A percentile compares a stretch with the other conserved stretches of the same genome.
Evolutionary conservation across 2,113 vertebrate species (phyloP).

Genomic region (Smithornis capensis): DNA sequence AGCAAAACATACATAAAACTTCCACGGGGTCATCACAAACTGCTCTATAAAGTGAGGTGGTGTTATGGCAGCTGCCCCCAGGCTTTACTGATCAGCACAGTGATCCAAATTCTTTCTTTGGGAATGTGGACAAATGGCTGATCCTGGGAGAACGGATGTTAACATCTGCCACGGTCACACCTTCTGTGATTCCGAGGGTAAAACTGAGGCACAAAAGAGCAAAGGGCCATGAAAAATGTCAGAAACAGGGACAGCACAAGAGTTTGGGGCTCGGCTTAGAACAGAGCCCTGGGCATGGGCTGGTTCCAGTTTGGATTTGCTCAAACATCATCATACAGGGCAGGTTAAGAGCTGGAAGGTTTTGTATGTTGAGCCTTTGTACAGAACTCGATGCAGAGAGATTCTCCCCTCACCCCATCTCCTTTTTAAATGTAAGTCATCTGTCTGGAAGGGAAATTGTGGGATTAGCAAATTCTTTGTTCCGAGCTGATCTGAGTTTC

Average conservation of each 20-base stretch:
- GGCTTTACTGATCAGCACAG: background rate
- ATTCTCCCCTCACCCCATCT: background rate
- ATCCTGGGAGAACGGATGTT: background rate
- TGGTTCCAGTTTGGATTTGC: background rate
- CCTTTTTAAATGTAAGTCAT: background rate
- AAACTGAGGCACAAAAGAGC: background rate
- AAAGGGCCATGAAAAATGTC: background rate
- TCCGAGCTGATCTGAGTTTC: background rate
- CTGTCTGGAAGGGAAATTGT: slow-evolving; percentile 1
- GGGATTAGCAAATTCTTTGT: slow-evolving; percentile 11
- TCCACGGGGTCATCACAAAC: background rate
- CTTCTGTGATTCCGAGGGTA: background rate
- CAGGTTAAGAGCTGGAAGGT: background rate
- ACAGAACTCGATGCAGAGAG: background rate
- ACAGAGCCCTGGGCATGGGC: background rate
- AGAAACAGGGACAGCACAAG: background rate
- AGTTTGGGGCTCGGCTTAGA: background rate
- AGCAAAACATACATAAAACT: background rate
- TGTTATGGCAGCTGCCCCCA: background rate
- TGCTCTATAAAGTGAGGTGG: background rate
- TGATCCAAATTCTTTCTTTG: background rate
- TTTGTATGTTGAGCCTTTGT: background rate
- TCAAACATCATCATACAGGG: rapidly evolving
- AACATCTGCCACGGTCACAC: background rate
- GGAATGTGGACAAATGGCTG: background rate